Base-by-base conservation (phyloP, 2,797 vertebrate genomes). In the Hippoglossus hippoglossus region DNA sequence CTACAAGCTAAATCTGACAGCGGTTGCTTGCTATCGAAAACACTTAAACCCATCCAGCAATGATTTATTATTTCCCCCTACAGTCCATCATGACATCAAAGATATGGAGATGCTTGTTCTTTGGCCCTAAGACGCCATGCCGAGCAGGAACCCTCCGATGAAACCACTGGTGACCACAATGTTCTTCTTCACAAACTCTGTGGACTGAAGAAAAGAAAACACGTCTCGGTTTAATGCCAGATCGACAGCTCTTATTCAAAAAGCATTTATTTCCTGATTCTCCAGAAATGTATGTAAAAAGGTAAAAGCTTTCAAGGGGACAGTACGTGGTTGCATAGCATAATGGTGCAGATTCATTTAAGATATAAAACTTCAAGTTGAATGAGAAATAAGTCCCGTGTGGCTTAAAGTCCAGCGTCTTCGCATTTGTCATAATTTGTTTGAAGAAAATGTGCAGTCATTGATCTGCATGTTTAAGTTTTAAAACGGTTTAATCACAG, bases 181-280 rank as follows among this genome's bases (percentile, higher is more conserved):
- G 91, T 99, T 99, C 84, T 97, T 97, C 90, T 99, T 97, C 91
- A 98, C 94, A 89, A 99, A 99, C 84, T 96, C 96, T 92, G 96
- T 96, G 71, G 97, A 96, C 98, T 99, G 87, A 84, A 39, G 36
- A 72, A 91, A 64, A 7, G 19, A 58, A 21, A 15, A 21, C 46
- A n/a, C 2, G 3, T 26, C 19, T 19, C 52, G 19, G 51, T 9
- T 52, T 5, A 6, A 52, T 19, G 13, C 3, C 36, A 39, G 12
- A 36, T 57, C 12, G 1, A 16, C 4, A 18, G 22, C 15, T 22
- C 11, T 28, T 16, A 28, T 3, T 70, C 36, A 31, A 70, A 31
- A 58, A 52, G 13, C 18, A 4, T 41, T 1, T 15, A 41, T 28
- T 54, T 25, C 13, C 22, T 16, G 12, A 15, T 25, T 25, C 51